Conservation (phyloP, 2,113 vertebrate species). For the Hylia prasina region DNA sequence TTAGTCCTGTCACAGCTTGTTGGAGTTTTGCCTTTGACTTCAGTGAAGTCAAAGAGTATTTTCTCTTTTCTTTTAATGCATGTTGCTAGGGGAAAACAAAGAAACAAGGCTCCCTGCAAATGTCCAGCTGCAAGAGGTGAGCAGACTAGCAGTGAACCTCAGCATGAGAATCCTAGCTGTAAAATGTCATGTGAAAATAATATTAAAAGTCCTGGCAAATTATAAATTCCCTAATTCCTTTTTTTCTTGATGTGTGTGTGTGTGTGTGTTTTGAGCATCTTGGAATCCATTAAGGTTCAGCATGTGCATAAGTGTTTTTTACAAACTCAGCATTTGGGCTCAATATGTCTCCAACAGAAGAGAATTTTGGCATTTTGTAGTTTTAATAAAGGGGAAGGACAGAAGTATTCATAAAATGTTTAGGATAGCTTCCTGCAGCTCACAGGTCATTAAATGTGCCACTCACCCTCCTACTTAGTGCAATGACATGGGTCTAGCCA, state of each 20-base stretch:
- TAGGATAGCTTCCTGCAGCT: not conserved
- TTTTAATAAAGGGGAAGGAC: not conserved
- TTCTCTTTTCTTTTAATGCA: not conserved
- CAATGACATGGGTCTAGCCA: not conserved
- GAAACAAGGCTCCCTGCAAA: not conserved
- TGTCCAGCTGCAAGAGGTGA: not conserved
- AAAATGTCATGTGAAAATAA: not conserved
- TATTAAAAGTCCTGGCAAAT: not conserved
- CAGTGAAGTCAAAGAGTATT: not conserved
- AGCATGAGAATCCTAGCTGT: not conserved
- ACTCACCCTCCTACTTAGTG: not conserved
- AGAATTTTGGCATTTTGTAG: slow-evolving; percentile 1
- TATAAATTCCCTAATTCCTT: not conserved
- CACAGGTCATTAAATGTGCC: not conserved
- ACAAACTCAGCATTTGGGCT: slow-evolving; percentile 35
- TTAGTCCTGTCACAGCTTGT: not conserved
- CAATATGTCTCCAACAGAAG: slow-evolving; percentile 19
- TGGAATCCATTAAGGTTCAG: slow-evolving; percentile 6
- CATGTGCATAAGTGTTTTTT: slow-evolving; percentile 21
- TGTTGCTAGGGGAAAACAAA: not conserved
- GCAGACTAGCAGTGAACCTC: not conserved
- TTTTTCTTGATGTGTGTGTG: not conserved
- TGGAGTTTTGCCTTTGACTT: slow-evolving; percentile 5
- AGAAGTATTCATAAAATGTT: not conserved
- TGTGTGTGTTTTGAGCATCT: not conserved